Base-by-base conservation (phyloP, 2,888 invertebrate genomes). In the Quadroppia sp. region DNA sequence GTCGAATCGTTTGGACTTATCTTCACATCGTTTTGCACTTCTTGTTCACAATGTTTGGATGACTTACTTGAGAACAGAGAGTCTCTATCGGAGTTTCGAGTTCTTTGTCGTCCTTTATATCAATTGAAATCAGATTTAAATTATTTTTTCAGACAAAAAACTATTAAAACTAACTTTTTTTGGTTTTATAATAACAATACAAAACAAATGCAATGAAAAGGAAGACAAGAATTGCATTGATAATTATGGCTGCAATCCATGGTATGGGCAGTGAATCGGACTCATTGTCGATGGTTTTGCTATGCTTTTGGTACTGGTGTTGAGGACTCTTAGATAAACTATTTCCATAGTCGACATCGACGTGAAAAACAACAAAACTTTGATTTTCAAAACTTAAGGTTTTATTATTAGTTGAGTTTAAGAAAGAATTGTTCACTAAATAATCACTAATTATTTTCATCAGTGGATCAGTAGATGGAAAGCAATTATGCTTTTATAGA, bases 161-260 rank as follows among this genome's bases (percentile, higher is more conserved):
- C 13, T 9, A 64, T n/a, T 9, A 64, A 32, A 32, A 64, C 64
- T 32, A 36, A 64, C 77, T 72, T 56, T 72, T 76, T 36, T 76
- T 76, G 61, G 73, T 74, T 50, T 74, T 71, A 56, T 69, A 70
- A 56, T 76, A 77, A 53, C 77, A 77, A 61, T 76, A 77, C 48
- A 77, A 53, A n/a, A 76, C 75, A 28, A 75, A 59, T 20, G 75
- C 23, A 36, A 77, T 73, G 50, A 77, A 77, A 15, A 75, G 48
- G 1, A 75, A 67, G 13, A 77, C 76, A n/a, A 77, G 72, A 2
- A 76, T 48, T 20, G 74, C 77, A 45, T 77, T 77, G 40, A 76
- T 75, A 23, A 76, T 73, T 15, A 77, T 77, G 28, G 77, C 77
- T 15, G 76, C 77, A 25, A 77, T 76, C 77, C 76, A 77, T 36